These are phyloP conservation scores for Lanius ludovicianus DNA, from an alignment of 2,113 vertebrate species.

Conservation along the genomic window DNA sequence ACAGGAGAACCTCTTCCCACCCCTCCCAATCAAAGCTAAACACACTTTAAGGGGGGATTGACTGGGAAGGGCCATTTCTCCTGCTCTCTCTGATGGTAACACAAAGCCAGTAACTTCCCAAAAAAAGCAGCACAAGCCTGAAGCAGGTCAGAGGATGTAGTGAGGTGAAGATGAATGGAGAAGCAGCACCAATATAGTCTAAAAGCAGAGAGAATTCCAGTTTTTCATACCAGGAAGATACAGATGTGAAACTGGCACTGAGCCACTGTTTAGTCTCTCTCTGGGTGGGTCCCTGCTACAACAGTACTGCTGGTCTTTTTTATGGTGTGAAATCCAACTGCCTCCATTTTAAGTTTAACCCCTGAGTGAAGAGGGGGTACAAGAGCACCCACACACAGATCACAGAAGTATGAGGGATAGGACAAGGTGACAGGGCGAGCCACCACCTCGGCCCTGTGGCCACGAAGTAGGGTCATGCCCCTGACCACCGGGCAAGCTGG, in stretches of 20 bases:
- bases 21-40: neutral
- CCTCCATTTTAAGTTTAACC: neutral
- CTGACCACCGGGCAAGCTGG: neutral
- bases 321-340: neutral
- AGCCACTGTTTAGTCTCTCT: neutral
- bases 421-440: fast-evolving
- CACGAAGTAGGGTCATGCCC: neutral
- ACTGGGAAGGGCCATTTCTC: neutral
- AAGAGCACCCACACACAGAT: neutral
- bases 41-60: neutral
- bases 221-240: neutral
- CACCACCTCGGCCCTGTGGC: neutral
- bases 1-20: neutral
- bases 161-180: neutral
- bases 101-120: neutral
- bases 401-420: neutral
- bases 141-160: neutral
- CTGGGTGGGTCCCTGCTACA: neutral
- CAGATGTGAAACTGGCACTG: neutral
- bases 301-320: neutral
- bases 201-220: neutral
- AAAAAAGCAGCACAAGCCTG: neutral
- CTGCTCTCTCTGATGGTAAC: neutral
- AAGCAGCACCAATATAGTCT: neutral
- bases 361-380: neutral